These are phyloP conservation scores for Neosilurus mollespiculum DNA, from an alignment of 2,797 vertebrate genomes.

Conservation along the genomic window DNA sequence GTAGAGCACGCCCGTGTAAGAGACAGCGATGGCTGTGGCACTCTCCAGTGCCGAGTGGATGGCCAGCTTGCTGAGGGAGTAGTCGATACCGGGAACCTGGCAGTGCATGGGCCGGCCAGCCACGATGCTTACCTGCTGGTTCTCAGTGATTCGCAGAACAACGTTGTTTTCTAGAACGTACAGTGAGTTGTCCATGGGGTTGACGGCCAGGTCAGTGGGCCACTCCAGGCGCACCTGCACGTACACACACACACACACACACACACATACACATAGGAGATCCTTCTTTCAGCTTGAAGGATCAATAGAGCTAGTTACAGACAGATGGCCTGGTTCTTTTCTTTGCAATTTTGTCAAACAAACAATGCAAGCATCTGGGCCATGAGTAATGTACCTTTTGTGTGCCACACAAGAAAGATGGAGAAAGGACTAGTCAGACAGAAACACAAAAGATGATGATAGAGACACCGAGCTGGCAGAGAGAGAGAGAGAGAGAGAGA, in stretches of 20 bases:
- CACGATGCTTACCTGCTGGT: conserved; percentile 88
- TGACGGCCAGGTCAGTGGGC: conserved; percentile 87
- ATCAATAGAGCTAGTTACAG: background rate
- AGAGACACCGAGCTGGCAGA: background rate
- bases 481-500: background rate
- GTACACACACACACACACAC: background rate
- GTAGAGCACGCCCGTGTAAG: conserved; percentile 85
- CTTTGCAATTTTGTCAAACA: conserved; percentile 19
- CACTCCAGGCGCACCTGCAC: conserved; percentile 86
- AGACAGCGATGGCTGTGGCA: conserved; percentile 84
- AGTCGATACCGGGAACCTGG: conserved; percentile 88
- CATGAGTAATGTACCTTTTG: conserved; percentile 22
- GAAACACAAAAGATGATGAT: background rate
- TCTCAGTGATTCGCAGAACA: conserved; percentile 86
- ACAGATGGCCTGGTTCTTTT: conserved; percentile 1
- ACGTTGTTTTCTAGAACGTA: conserved; percentile 89
- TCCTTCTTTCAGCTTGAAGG: conserved; percentile 1
- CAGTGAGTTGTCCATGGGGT: conserved; percentile 89
- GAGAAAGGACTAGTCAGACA: conserved; percentile 19
- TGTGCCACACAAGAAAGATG: conserved; percentile 17
- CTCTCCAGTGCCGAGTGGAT: conserved; percentile 88
- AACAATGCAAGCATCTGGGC: conserved; percentile 27
- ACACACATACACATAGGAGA: background rate
- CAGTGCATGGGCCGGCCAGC: conserved; percentile 90
- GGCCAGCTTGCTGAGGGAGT: conserved; percentile 87